phyloP scores from a whole-genome alignment of 1,140 invertebrate species.

The Atopsyche davidsoni region DNA sequence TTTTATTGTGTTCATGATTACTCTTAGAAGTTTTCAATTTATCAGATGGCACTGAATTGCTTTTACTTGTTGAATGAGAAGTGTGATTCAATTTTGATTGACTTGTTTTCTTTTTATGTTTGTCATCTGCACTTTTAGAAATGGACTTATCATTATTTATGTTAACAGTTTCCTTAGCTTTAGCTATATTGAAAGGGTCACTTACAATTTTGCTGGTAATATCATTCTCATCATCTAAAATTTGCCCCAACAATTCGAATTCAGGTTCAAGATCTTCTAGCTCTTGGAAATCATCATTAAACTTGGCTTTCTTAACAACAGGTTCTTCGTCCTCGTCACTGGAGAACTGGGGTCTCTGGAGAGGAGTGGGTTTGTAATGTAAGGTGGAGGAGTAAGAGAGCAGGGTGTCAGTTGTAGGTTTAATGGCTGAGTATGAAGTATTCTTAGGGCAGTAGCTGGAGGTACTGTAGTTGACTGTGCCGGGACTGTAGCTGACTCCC shows the following conservation, averaged over 20 bases:
- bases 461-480: slow-evolving; percentile 11
- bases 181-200: neutral
- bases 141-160: neutral
- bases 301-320: slow-evolving; percentile 39
- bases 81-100: neutral
- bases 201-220: neutral
- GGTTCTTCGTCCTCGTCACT: slow-evolving; percentile 48
- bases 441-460: slow-evolving; percentile 18
- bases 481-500: slow-evolving; percentile 17
- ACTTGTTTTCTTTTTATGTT: neutral
- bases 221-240: slow-evolving; percentile 44
- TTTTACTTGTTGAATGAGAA: neutral
- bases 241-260: slow-evolving; percentile 47
- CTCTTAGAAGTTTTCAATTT: no score
- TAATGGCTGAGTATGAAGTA: slow-evolving; percentile 6
- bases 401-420: slow-evolving; percentile 2
- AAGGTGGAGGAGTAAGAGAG: slow-evolving; percentile 13
- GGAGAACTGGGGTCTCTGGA: slow-evolving; percentile 36
- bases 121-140: neutral
- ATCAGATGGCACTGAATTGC: neutral
- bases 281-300: slow-evolving; percentile 40
- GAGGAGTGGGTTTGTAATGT: slow-evolving; percentile 35
- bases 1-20: no score
- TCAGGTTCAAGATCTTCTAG: slow-evolving; percentile 45
- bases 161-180: neutral